Conservation (phyloP, 2,797 vertebrate genomes). For the Moxostoma hubbsi region DNA sequence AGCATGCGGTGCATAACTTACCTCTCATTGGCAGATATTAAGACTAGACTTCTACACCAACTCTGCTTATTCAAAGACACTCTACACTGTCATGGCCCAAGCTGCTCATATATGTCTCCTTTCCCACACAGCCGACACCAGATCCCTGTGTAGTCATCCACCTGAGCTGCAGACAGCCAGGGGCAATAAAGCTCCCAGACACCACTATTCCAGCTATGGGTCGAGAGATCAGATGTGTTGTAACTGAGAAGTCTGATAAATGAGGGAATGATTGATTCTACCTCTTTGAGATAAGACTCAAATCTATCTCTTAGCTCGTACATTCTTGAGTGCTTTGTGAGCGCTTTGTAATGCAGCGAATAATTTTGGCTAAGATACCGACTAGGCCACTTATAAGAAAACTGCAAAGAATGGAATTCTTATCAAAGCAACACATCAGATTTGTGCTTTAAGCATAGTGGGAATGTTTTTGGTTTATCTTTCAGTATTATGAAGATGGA, state of each 20-base stretch:
- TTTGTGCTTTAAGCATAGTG: slow-evolving; percentile 32
- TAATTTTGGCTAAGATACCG: slow-evolving; percentile 35
- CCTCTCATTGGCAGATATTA: slow-evolving; percentile 63
- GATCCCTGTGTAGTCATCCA: slow-evolving; percentile 36
- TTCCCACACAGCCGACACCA: slow-evolving; percentile 49
- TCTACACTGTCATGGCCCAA: slow-evolving; percentile 41
- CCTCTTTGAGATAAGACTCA: slow-evolving; percentile 60
- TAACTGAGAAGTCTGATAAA: slow-evolving; percentile 58
- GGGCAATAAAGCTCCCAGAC: slow-evolving; percentile 53
- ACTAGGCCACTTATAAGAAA: slow-evolving; percentile 24
- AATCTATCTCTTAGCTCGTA: slow-evolving; percentile 30
- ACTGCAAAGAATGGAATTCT: slow-evolving; percentile 28
- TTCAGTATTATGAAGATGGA: slow-evolving; percentile 42
- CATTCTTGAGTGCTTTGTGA: slow-evolving; percentile 42
- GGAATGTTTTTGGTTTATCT: slow-evolving; percentile 45
- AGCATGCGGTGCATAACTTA: slow-evolving; percentile 68
- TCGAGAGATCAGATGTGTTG: slow-evolving; percentile 51
- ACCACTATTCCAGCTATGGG: slow-evolving; percentile 50
- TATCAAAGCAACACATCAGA: slow-evolving; percentile 41
- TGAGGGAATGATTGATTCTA: slow-evolving; percentile 62
- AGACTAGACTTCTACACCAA: slow-evolving; percentile 35
- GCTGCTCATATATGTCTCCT: slow-evolving; percentile 41
- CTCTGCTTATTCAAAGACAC: slow-evolving; percentile 48
- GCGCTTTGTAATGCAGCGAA: slow-evolving; percentile 37
- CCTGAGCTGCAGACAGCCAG: slow-evolving; percentile 12